Evolutionary conservation across 2,888 invertebrate species (phyloP), one percentile per base, ranked within the genome.

Genomic region (Mystacides longicornis): DNA sequence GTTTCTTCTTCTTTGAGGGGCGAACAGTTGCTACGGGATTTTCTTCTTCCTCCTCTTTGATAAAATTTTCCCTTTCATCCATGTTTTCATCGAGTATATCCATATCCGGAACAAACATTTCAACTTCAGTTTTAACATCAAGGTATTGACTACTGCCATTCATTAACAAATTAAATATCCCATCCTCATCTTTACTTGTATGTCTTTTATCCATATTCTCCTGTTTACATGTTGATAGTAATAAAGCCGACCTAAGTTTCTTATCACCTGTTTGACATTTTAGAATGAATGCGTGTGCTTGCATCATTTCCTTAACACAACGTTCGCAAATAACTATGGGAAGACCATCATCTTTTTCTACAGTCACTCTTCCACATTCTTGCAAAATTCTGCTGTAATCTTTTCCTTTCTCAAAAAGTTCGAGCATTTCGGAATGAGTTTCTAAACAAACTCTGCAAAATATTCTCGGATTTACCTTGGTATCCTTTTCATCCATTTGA

Each of bases 211-310:
- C n/a, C n/a, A n/a, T n/a, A n/a, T n/a, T n/a, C n/a, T n/a, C n/a
- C n/a, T n/a, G n/a, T 37, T 37, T 37, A 37, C n/a, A n/a, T n/a
- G n/a, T n/a, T n/a, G n/a, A n/a, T n/a, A n/a, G n/a, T n/a, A n/a
- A n/a, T n/a, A n/a, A n/a, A 7, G 37, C 37, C 3, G 16, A 14
- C 19, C 51, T 47, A 14, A 54, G 23, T 27, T 43, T 42, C 22
- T 51, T 27, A 16, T 59, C 57, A 18, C 56, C 47, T 20, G 54
- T 46, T 23, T 43, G 33, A 33, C 56, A 56, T 45, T 55, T 57
- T n/a, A 23, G 45, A 4, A 59, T 22, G 54, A 59, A 56, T 5
- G 42, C 33, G 31, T 56, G 51, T 2, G 54, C 54, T 14, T 48
- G 23, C 18, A 49, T 23, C 23, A 59, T 46, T 23, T 57, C 52